Percentiles rank a stretch among this genome's conserved stretches.
phyloP scores from a whole-genome alignment of 1,140 invertebrate genomes.

The Theocolax elegans region DNA sequence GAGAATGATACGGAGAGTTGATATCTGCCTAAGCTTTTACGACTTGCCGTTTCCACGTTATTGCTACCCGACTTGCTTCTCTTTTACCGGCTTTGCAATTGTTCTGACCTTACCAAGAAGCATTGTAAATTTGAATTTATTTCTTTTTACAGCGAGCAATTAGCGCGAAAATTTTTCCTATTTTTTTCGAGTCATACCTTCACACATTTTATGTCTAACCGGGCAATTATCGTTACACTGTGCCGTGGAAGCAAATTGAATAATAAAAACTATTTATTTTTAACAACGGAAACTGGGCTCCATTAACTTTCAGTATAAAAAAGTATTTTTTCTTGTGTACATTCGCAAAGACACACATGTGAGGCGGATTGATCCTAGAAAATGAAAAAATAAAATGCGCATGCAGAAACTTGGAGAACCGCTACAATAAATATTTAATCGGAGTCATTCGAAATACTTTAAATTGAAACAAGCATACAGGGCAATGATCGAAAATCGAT shows the following conservation, averaged over 20 bases:
- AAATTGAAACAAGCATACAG: too few species aligned
- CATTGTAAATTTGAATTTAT: slow-evolving; percentile 7
- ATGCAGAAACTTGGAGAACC: neutral
- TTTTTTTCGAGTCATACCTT: neutral
- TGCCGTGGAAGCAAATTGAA: slow-evolving; percentile 9
- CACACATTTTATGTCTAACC: too few species aligned
- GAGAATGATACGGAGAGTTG: neutral
- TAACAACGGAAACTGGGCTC: too few species aligned
- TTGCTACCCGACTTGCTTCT: neutral
- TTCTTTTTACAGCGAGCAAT: neutral
- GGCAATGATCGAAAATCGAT: too few species aligned
- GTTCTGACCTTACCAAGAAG: neutral
- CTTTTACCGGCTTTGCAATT: slow-evolving; percentile 14
- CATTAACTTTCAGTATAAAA: too few species aligned
- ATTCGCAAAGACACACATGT: too few species aligned
- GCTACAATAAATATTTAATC: neutral
- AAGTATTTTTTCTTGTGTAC: too few species aligned
- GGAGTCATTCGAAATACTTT: too few species aligned
- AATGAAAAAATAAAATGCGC: neutral
- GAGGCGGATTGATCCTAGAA: neutral
- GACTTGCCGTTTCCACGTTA: neutral
- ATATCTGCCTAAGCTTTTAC: neutral
- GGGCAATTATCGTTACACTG: neutral
- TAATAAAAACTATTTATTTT: slow-evolving; percentile 5
- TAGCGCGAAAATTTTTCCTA: neutral